Conservation (phyloP, 2,888 invertebrate genomes). For the Athalia circularis region DNA sequence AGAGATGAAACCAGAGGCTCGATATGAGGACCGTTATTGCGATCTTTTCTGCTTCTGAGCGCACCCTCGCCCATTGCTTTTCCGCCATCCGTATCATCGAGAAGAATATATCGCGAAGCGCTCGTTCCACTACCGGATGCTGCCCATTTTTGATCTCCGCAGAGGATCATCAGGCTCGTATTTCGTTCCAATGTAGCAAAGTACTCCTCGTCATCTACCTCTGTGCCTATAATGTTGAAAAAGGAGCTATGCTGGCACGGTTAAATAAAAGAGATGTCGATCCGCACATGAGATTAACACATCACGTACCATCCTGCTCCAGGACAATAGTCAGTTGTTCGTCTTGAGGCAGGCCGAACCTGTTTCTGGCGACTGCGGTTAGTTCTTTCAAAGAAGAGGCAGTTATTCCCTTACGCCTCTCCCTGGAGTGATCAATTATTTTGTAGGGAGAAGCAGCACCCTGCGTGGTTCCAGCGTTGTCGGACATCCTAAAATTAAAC, state of each 20-base stretch:
- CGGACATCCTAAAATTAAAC: constrained; percentile 52
- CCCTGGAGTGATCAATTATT: constrained; percentile 87
- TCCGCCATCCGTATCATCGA: constrained; percentile 62
- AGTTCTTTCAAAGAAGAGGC: constrained; percentile 87
- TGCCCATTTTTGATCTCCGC: constrained; percentile 86
- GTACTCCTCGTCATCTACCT: constrained; percentile 96
- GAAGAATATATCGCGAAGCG: constrained; percentile 67
- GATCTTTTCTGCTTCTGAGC: constrained; percentile 60
- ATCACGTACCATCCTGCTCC: constrained; percentile 83
- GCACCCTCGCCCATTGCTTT: constrained; percentile 63
- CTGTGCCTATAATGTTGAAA: constrained; percentile 79
- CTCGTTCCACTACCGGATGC: constrained; percentile 69
- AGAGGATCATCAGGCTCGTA: constrained; percentile 89
- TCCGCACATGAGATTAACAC: background rate
- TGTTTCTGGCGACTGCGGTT: constrained; percentile 84
- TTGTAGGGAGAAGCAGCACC: constrained; percentile 82
- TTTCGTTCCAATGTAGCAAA: constrained; percentile 93
- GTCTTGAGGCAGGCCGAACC: constrained; percentile 81
- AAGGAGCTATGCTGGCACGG: background rate
- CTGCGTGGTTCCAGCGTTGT: constrained; percentile 59
- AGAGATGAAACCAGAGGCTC: constrained; percentile 68
- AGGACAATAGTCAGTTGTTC: constrained; percentile 85
- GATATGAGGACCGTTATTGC: constrained; percentile 56
- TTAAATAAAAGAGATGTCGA: constrained; percentile 12
- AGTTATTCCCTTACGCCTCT: constrained; percentile 88